Conservation (phyloP, 1,140 invertebrate species). For the Drosophila prosaltans region DNA sequence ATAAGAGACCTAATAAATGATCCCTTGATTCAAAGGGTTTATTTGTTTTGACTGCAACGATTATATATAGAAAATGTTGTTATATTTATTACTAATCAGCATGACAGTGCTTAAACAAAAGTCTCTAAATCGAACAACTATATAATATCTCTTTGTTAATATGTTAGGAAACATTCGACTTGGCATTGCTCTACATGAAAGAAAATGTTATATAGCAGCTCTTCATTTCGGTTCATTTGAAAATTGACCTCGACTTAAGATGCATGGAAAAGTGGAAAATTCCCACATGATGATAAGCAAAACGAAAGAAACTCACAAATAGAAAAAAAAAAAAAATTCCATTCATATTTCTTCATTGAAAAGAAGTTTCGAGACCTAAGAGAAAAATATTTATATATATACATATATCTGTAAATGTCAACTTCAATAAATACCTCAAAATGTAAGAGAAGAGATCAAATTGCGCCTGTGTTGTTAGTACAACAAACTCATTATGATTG, state of each 20-base stretch:
- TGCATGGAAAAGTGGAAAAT: conserved; percentile 57
- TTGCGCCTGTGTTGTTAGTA: conserved; percentile 4
- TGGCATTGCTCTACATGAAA: too few relatives aligned
- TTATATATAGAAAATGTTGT: background rate
- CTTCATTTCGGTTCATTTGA: background rate
- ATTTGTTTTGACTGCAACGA: too few relatives aligned
- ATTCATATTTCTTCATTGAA: conserved; percentile 29
- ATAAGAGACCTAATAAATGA: background rate
- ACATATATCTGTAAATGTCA: too few relatives aligned
- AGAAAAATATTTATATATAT: background rate
- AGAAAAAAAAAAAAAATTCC: conserved; percentile 34
- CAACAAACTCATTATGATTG: conserved; percentile 48
- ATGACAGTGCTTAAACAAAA: background rate
- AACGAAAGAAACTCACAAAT: conserved; percentile 24
- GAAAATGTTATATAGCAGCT: background rate
- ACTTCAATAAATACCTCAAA: background rate
- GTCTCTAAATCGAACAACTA: too few relatives aligned
- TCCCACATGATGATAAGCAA: conserved; percentile 52
- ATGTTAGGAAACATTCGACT: too few relatives aligned
- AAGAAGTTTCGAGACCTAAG: conserved; percentile 22
- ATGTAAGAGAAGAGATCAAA: background rate
- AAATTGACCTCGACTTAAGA: conserved; percentile 28
- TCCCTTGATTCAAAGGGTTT: too few relatives aligned
- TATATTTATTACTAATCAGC: background rate
- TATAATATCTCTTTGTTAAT: too few relatives aligned